phyloP scores from a whole-genome alignment of 2,113 vertebrate genomes.

The Nothoprocta pentlandii region DNA sequence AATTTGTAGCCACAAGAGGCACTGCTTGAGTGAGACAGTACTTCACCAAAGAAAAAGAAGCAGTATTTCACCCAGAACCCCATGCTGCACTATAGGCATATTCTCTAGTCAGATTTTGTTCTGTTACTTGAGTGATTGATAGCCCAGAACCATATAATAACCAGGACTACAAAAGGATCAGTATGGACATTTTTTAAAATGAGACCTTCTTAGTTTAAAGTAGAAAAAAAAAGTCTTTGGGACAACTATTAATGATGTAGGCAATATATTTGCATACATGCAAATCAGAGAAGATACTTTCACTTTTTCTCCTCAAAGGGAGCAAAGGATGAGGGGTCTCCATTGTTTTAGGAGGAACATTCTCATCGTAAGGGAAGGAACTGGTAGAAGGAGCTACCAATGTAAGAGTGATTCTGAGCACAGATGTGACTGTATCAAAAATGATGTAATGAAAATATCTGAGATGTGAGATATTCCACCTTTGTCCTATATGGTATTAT shows the following conservation, averaged over 20 bases:
- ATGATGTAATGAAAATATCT: neutral
- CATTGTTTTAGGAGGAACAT: neutral
- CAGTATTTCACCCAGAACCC: neutral
- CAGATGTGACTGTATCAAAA: neutral
- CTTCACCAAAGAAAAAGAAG: neutral
- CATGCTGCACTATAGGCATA: accelerated
- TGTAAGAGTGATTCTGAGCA: neutral
- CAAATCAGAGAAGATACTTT: neutral
- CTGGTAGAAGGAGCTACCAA: neutral
- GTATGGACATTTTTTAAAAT: neutral
- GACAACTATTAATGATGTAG: neutral
- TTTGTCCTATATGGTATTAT: neutral
- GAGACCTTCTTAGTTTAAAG: neutral
- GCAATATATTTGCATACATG: neutral
- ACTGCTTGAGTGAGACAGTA: neutral
- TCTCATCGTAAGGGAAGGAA: neutral
- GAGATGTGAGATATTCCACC: neutral
- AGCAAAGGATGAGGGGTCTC: neutral
- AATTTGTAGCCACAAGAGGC: neutral
- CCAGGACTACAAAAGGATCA: neutral
- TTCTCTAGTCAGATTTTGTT: neutral
- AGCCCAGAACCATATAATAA: neutral
- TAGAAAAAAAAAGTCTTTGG: neutral
- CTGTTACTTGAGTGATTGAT: accelerated
- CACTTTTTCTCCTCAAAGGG: neutral